These are phyloP conservation scores for Ammodramus savannarum DNA, from an alignment of 2,113 vertebrate genomes.

Conservation along the genomic window DNA sequence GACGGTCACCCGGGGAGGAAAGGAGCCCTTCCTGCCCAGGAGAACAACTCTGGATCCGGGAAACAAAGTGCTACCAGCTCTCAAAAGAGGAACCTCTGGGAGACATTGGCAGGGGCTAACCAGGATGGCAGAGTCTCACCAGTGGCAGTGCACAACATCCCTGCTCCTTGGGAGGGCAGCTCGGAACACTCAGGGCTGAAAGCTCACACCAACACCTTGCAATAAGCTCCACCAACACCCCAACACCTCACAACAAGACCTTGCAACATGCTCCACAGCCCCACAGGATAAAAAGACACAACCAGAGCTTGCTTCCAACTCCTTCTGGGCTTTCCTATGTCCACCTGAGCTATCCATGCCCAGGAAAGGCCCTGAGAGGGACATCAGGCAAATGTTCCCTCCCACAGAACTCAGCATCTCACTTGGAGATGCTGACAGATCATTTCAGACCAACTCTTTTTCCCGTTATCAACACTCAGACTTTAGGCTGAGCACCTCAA, in stretches of 20 bases:
- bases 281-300: not conserved
- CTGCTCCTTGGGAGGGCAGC: not conserved
- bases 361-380: not conserved
- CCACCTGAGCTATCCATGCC: not conserved
- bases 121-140: not conserved
- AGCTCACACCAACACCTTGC: not conserved
- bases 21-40: not conserved
- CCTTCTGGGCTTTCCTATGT: not conserved
- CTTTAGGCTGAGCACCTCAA: not conserved
- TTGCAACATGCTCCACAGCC: not conserved
- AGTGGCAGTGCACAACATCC: not conserved
- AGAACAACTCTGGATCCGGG: not conserved
- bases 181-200: fast-evolving
- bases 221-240: not conserved
- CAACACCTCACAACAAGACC: not conserved
- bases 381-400: not conserved
- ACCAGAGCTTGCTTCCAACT: not conserved
- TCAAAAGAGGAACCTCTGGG: not conserved
- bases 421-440: not conserved
- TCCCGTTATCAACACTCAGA: not conserved
- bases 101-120: not conserved
- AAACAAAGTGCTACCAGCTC: not conserved
- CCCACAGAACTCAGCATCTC: not conserved
- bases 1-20: not conserved
- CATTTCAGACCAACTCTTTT: not conserved